phyloP scores from a whole-genome alignment of 2,888 invertebrate genomes.

The Panopea generosa region DNA sequence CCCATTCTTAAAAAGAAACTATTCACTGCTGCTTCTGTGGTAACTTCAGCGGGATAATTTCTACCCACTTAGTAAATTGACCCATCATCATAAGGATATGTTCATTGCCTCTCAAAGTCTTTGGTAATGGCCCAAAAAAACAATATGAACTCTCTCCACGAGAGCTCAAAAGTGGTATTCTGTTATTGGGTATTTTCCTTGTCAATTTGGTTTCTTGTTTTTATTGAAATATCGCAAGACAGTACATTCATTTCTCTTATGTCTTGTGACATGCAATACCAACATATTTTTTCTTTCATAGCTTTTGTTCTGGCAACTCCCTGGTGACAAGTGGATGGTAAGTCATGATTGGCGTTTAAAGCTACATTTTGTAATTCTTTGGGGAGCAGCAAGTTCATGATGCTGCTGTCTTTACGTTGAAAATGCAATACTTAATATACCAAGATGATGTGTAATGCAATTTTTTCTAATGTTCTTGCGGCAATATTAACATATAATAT shows the following conservation, averaged over 20 bases:
- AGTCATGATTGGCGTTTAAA: not conserved
- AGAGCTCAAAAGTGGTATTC: not conserved
- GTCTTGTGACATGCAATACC: not conserved
- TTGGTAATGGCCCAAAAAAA: not conserved
- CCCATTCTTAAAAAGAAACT: not conserved
- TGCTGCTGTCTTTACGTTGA: not conserved
- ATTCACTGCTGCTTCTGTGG: not conserved
- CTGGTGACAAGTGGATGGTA: not conserved
- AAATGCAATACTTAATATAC: not conserved
- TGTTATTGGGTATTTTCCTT: not conserved
- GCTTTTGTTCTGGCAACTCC: not conserved
- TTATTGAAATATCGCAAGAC: not conserved
- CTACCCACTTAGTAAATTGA: conserved; percentile 1
- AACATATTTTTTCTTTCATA: not conserved
- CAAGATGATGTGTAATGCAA: too few relatives aligned
- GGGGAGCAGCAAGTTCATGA: not conserved
- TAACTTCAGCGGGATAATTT: not conserved
- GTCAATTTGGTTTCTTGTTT: not conserved
- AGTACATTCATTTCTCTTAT: not conserved
- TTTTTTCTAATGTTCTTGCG: too few relatives aligned
- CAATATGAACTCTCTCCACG: not conserved
- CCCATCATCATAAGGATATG: not conserved
- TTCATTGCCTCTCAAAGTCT: not conserved
- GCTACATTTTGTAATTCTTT: not conserved
- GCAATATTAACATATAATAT: too few relatives aligned